phyloP scores from a whole-genome alignment of 2,888 invertebrate genomes.

The Vannuccia rotundouncinata region DNA sequence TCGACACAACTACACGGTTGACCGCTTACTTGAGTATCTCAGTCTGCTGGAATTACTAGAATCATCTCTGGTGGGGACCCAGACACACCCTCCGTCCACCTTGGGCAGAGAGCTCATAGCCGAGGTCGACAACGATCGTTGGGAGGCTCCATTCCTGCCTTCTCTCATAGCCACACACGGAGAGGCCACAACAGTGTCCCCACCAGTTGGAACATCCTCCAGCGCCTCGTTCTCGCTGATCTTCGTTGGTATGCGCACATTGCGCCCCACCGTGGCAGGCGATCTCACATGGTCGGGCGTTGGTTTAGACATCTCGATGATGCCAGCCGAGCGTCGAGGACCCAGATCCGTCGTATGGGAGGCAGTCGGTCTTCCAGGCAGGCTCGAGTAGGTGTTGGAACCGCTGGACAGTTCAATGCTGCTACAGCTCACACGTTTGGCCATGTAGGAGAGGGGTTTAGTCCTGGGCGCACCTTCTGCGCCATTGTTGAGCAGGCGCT shows the following conservation, averaged over 20 bases:
- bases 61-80: not conserved
- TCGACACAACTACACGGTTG: too few species aligned
- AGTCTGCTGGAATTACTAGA: not conserved
- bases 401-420: not conserved
- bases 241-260: not conserved
- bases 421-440: not conserved
- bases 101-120: not conserved
- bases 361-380: not conserved
- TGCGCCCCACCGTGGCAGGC: not conserved
- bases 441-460: not conserved
- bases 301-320: not conserved
- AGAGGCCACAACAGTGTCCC: too few species aligned
- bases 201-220: too few species aligned
- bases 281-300: not conserved
- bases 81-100: slow-evolving; percentile 4
- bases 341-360: not conserved
- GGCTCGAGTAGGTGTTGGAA: not conserved
- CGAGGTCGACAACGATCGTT: not conserved
- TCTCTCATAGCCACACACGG: too few species aligned
- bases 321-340: not conserved
- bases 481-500: not conserved
- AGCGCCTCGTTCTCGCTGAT: not conserved
- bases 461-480: too few species aligned
- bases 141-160: too few species aligned
- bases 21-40: not conserved